Evolutionary conservation across 2,797 vertebrate genomes (phyloP).

Genomic region (Argentina silus): DNA sequence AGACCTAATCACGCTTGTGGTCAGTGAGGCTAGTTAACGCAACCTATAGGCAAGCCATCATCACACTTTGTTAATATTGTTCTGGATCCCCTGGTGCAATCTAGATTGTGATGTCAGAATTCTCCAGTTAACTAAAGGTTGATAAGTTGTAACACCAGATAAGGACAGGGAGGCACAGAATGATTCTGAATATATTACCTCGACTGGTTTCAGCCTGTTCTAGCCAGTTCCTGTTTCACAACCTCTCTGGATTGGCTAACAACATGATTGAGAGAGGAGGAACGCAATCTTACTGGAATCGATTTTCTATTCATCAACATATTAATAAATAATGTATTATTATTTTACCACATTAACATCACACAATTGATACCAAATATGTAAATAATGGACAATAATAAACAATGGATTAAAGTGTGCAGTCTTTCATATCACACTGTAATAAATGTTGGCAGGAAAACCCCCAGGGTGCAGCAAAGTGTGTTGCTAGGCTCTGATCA

Average conservation of each 20-base stretch:
- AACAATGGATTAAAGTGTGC: neutral
- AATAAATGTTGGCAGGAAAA: neutral
- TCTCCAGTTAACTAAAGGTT: neutral
- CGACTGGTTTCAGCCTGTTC: slow-evolving; percentile 17
- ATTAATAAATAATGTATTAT: neutral
- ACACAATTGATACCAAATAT: neutral
- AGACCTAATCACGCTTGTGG: neutral
- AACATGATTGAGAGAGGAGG: neutral
- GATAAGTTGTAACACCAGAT: neutral
- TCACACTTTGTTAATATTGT: neutral
- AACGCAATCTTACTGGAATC: neutral
- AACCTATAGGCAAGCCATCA: too few species aligned
- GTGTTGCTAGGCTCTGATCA: neutral
- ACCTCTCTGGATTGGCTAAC: slow-evolving; percentile 4
- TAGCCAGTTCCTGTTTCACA: slow-evolving; percentile 4
- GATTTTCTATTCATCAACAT: neutral
- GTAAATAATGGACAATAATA: neutral
- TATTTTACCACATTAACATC: neutral
- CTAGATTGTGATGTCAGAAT: neutral
- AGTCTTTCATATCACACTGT: neutral
- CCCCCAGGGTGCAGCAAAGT: neutral
- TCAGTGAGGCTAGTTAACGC: neutral
- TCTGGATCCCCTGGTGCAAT: neutral
- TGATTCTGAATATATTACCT: slow-evolving; percentile 4
- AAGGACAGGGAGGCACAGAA: neutral